Evolutionary conservation across 2,797 vertebrate genomes (phyloP).

Genomic region (Rallus crepitans): DNA sequence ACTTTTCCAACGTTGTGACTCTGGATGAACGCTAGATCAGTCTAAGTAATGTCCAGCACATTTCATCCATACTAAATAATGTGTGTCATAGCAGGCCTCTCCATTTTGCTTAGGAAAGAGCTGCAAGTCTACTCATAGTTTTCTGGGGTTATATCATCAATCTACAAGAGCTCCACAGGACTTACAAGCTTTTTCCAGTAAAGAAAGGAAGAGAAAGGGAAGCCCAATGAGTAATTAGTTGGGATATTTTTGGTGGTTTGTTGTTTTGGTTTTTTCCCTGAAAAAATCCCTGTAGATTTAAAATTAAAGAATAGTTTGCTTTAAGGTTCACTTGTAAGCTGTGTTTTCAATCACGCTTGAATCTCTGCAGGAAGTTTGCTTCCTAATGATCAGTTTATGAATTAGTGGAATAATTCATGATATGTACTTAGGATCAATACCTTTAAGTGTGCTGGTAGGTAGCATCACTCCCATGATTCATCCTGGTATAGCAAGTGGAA

Average conservation of each 20-base stretch:
- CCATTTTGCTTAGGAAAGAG: slow-evolving; percentile 23
- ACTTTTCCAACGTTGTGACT: slow-evolving; percentile 39
- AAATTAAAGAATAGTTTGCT: not conserved
- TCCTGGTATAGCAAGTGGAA: not conserved
- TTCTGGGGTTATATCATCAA: not conserved
- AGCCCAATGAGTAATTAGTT: not conserved
- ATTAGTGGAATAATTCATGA: slow-evolving; percentile 23
- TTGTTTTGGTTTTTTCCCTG: not conserved
- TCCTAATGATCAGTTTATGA: slow-evolving; percentile 16
- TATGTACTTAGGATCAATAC: not conserved
- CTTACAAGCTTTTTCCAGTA: not conserved
- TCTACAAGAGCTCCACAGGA: not conserved
- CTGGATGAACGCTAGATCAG: slow-evolving; percentile 59
- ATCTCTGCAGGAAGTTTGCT: not conserved
- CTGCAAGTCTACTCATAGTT: not conserved
- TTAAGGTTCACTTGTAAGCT: not conserved
- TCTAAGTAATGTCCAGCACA: slow-evolving; percentile 59
- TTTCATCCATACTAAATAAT: slow-evolving; percentile 67
- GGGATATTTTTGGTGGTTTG: not conserved
- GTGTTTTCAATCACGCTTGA: not conserved
- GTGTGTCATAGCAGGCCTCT: not conserved
- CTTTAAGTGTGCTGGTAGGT: not conserved
- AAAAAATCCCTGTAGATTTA: not conserved
- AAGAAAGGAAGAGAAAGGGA: not conserved
- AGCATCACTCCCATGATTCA: not conserved